These are phyloP conservation scores for Streblospio benedicti DNA, from an alignment of 1,140 invertebrate genomes.

Conservation along the genomic window DNA sequence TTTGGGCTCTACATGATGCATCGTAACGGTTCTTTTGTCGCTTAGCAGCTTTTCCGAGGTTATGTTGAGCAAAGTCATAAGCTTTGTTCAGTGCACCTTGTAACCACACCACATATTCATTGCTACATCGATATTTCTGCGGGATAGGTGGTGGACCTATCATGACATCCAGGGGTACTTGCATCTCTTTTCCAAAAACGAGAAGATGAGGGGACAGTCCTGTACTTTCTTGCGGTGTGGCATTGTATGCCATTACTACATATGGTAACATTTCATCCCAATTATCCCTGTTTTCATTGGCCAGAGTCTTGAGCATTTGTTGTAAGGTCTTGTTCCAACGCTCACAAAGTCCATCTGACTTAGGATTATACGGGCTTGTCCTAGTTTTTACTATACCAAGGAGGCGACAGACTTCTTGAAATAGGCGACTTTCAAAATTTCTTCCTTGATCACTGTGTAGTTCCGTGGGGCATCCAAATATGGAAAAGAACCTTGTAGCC, in stretches of 20 bases:
- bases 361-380: slow-evolving; percentile 14
- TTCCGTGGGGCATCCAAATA: slow-evolving; percentile 13
- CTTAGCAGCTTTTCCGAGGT: no score
- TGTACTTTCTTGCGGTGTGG: neutral
- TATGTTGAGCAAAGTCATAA: no score
- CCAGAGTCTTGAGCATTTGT: slow-evolving; percentile 16
- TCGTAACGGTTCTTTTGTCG: no score
- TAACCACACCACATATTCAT: no score
- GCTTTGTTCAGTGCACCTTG: no score
- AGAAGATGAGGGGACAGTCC: neutral
- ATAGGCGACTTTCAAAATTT: slow-evolving; percentile 11
- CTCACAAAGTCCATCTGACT: slow-evolving; percentile 6
- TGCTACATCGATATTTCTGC: no score
- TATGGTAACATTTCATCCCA: slow-evolving; percentile 15
- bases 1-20: no score
- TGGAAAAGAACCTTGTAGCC: no score
- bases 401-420: slow-evolving; percentile 9
- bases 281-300: slow-evolving; percentile 14
- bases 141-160: no score
- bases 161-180: neutral
- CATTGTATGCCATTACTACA: slow-evolving; percentile 18
- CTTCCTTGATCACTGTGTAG: slow-evolving; percentile 15
- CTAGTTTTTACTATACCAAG: slow-evolving; percentile 3
- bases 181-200: neutral
- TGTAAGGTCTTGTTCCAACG: slow-evolving; percentile 15